Evolutionary conservation across 2,888 invertebrate genomes (phyloP).

Genomic region (Chironomus tentans): DNA sequence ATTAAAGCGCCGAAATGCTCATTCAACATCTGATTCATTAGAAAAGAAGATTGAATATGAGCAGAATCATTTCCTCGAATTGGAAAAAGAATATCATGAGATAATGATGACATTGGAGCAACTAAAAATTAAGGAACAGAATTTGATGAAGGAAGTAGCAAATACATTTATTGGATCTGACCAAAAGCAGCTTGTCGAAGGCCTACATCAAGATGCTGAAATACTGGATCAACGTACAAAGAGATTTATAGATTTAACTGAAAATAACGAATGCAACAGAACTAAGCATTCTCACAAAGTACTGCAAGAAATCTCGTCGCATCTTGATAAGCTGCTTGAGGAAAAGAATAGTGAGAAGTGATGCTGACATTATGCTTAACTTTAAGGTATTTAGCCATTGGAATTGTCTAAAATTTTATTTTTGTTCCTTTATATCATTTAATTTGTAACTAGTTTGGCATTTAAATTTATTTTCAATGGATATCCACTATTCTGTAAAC

Average conservation of each 20-base stretch:
- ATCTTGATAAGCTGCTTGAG: background rate
- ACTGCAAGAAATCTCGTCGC: background rate
- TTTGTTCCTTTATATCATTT: too few relatives aligned
- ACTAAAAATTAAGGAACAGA: background rate
- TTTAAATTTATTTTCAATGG: too few relatives aligned
- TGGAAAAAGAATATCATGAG: background rate
- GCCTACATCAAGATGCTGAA: background rate
- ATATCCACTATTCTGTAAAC: too few relatives aligned
- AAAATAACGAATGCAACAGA: background rate
- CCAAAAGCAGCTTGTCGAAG: background rate
- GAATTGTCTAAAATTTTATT: too few relatives aligned
- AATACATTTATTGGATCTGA: background rate
- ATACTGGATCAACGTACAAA: background rate
- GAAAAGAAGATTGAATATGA: background rate
- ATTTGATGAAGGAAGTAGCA: background rate
- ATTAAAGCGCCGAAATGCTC: background rate
- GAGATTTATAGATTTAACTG: background rate
- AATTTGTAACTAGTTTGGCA: too few relatives aligned
- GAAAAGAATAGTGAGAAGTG: background rate
- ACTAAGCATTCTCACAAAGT: background rate
- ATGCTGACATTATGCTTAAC: background rate
- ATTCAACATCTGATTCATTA: background rate
- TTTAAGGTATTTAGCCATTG: too few relatives aligned
- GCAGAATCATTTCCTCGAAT: background rate
- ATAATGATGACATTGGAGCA: background rate